A percentile compares a stretch with the other conserved stretches of the same genome.
Conservation (phyloP, 2,888 invertebrate genomes). For the Alloscopus bannaensis region DNA sequence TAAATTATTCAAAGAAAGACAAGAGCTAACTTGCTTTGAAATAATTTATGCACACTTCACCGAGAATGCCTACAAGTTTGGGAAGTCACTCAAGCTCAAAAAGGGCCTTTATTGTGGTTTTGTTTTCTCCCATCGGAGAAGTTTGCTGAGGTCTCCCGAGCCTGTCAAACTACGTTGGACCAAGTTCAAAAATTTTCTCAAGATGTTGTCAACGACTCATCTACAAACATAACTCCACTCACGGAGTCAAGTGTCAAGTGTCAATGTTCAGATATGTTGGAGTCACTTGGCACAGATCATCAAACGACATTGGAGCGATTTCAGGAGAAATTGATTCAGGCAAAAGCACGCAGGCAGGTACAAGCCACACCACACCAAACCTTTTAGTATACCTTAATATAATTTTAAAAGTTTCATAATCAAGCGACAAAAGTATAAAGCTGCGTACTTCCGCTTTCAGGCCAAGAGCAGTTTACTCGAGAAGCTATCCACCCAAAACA, state of each 20-base stretch:
- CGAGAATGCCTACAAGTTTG: background rate
- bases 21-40: too few relatives aligned
- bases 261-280: slow-evolving; percentile 48
- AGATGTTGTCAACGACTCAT: slow-evolving; percentile 29
- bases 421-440: background rate
- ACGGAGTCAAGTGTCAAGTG: slow-evolving; percentile 41
- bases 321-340: slow-evolving; percentile 44
- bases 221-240: slow-evolving; percentile 26
- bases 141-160: slow-evolving; percentile 31
- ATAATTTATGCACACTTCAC: too few relatives aligned
- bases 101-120: too few relatives aligned
- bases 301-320: slow-evolving; percentile 39
- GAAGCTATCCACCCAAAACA: slow-evolving; percentile 58
- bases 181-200: slow-evolving; percentile 36
- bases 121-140: slow-evolving; percentile 22
- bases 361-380: too few relatives aligned
- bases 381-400: too few relatives aligned
- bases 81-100: too few relatives aligned
- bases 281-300: slow-evolving; percentile 26
- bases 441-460: slow-evolving; percentile 20
- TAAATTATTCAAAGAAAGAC: too few relatives aligned
- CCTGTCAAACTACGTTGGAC: slow-evolving; percentile 32
- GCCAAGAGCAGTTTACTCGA: slow-evolving; percentile 60
- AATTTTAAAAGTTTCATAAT: background rate
- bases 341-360: slow-evolving; percentile 58